phyloP scores from a whole-genome alignment of 2,113 vertebrate species.

The Guaruba guarouba region DNA sequence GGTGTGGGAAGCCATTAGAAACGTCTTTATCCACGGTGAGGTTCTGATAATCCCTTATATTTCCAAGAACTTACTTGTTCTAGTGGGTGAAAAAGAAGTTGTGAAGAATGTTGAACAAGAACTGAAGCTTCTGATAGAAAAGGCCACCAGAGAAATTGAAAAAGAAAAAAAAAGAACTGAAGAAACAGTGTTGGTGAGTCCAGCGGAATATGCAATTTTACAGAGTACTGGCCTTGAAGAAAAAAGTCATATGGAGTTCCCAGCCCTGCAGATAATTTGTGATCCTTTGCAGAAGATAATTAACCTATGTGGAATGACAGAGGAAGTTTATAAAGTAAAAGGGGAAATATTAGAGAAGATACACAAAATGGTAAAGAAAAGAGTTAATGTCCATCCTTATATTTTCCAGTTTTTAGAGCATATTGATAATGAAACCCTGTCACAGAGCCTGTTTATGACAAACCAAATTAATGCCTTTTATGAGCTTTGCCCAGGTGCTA shows the following conservation, averaged over 20 bases:
- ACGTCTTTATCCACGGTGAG: background rate
- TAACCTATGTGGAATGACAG: constrained; percentile 71
- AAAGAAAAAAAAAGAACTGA: constrained; percentile 69
- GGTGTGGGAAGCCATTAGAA: constrained; percentile 75
- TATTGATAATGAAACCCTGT: constrained; percentile 72
- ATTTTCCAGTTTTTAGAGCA: constrained; percentile 76
- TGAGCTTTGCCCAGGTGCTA: constrained; percentile 43
- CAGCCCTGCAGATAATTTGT: constrained; percentile 73
- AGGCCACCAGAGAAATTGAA: constrained; percentile 60
- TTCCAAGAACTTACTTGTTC: constrained; percentile 33
- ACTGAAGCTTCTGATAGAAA: constrained; percentile 63
- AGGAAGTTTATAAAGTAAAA: constrained; percentile 76
- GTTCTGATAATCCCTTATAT: constrained; percentile 67
- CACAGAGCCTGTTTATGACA: constrained; percentile 73
- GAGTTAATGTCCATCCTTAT: constrained; percentile 52
- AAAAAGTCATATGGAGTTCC: constrained; percentile 15
- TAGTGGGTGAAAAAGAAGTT: constrained; percentile 75
- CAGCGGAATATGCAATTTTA: constrained; percentile 74
- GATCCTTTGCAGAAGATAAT: constrained; percentile 26
- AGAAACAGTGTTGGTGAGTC: constrained; percentile 24
- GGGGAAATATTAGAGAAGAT: constrained; percentile 69
- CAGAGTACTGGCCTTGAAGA: constrained; percentile 54
- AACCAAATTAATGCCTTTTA: constrained; percentile 75
- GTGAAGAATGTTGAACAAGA: constrained; percentile 52
- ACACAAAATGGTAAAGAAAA: constrained; percentile 58